Conservation (phyloP, 2,113 vertebrate species). For the Plestiodon gilberti region DNA sequence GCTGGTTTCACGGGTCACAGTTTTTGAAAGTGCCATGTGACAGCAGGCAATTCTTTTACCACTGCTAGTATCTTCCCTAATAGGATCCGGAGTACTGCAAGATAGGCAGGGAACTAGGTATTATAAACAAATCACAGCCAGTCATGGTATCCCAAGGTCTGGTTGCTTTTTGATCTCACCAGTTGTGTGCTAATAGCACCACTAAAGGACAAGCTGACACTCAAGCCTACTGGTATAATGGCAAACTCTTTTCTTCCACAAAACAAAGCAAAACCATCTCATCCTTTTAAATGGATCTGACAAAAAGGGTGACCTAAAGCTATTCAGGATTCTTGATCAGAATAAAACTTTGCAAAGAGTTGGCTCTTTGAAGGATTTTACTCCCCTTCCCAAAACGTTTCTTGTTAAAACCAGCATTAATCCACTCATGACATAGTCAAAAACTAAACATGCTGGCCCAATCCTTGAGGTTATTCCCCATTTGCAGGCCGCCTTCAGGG, state of each 20-base stretch:
- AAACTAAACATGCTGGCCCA: neutral
- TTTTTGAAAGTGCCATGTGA: neutral
- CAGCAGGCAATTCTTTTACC: conserved; percentile 2
- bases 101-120: neutral
- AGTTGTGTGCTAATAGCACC: conserved; percentile 13
- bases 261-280: neutral
- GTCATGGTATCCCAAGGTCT: neutral
- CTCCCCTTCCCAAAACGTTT: neutral
- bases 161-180: conserved; percentile 7
- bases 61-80: conserved; percentile 19
- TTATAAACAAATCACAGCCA: conserved; percentile 11
- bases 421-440: neutral
- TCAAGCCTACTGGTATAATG: neutral
- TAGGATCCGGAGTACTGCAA: neutral
- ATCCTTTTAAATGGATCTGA: neutral
- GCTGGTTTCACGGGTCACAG: neutral
- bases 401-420: neutral
- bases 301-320: neutral
- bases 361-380: neutral
- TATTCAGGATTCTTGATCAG: neutral
- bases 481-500: too few relatives aligned
- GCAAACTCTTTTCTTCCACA: conserved; percentile 23
- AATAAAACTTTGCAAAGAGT: neutral
- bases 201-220: conserved; percentile 18
- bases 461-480: neutral